Conservation (phyloP, 1,140 invertebrate genomes). For the Thaumetopoea pityocampa region DNA sequence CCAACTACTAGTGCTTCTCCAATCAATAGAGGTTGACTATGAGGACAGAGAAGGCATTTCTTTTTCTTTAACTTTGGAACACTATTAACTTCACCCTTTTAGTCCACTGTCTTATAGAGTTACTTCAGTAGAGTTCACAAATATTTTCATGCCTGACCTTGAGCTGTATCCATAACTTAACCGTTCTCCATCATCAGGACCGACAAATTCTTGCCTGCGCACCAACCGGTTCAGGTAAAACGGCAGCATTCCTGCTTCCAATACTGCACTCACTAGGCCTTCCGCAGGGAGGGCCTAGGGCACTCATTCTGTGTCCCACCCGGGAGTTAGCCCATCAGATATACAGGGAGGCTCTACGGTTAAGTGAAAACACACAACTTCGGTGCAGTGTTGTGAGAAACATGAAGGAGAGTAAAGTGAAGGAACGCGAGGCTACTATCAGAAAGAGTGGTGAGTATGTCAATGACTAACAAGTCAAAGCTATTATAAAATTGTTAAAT, state of each 20-base stretch:
- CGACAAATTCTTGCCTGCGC: conserved; percentile 95
- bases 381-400: conserved; percentile 62
- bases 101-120: too few relatives aligned
- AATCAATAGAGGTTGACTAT: too few relatives aligned
- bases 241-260: conserved; percentile 90
- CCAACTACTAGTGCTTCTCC: too few relatives aligned
- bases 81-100: too few relatives aligned
- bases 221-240: conserved; percentile 93
- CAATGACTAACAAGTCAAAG: not conserved
- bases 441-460: conserved; percentile 56
- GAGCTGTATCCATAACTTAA: not conserved
- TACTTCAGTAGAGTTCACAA: too few relatives aligned
- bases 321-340: conserved; percentile 96
- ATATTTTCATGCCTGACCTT: not conserved
- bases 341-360: conserved; percentile 85
- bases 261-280: conserved; percentile 82
- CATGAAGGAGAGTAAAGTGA: conserved; percentile 72
- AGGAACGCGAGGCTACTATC: conserved; percentile 57
- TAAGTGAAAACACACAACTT: conserved; percentile 85
- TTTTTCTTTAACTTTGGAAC: too few relatives aligned
- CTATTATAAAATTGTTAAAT: too few relatives aligned
- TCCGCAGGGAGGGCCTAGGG: conserved; percentile 85
- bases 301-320: conserved; percentile 93
- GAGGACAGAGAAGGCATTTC: too few relatives aligned
- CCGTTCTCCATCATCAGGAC: conserved; percentile 68